These are phyloP conservation scores for Pharmacophagus antenor DNA, from an alignment of 2,888 invertebrate species.

Conservation along the genomic window DNA sequence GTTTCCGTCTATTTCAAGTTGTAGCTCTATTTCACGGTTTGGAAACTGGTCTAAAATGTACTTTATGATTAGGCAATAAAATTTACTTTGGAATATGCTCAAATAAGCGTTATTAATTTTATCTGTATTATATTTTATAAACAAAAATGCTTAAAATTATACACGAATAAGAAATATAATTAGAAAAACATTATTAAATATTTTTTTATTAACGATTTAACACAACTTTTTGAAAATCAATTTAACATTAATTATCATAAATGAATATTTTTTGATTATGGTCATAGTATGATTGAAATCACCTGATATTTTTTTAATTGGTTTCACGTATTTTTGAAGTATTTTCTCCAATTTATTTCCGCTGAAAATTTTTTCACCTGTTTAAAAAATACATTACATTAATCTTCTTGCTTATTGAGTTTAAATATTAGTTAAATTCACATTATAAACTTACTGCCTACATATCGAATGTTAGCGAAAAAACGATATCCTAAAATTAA, in stretches of 20 bases:
- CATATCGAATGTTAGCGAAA: neutral
- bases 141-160: too few relatives aligned
- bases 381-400: constrained; percentile 1
- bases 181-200: too few relatives aligned
- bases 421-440: neutral
- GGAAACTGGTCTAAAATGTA: constrained; percentile 53
- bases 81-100: neutral
- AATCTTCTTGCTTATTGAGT: neutral
- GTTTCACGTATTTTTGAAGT: constrained; percentile 42
- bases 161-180: too few relatives aligned
- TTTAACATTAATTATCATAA: too few relatives aligned
- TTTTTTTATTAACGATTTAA: too few relatives aligned
- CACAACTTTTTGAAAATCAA: too few relatives aligned
- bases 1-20: constrained; percentile 47
- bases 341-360: constrained; percentile 33
- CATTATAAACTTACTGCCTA: constrained; percentile 11
- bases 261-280: too few relatives aligned
- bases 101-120: too few relatives aligned
- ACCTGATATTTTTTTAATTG: constrained; percentile 43
- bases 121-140: too few relatives aligned
- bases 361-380: constrained; percentile 18
- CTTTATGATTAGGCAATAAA: neutral
- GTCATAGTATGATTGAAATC: too few relatives aligned
- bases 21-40: constrained; percentile 57
- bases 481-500: constrained; percentile 1